These are phyloP conservation scores for Epizoanthus scotinus DNA, from an alignment of 92 coral and sea anemone genomes.

Conservation along the genomic window DNA sequence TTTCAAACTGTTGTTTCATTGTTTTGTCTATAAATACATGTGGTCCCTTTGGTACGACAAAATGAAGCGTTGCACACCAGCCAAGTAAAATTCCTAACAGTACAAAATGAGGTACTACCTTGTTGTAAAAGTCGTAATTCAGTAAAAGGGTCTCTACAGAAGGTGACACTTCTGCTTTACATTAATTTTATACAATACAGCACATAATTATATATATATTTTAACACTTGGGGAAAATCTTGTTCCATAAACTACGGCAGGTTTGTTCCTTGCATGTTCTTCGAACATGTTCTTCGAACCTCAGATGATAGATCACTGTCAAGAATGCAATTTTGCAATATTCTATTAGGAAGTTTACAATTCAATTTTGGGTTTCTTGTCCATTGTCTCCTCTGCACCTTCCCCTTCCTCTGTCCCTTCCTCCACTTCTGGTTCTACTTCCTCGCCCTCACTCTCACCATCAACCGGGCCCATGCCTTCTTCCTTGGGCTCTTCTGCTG, in stretches of 20 bases:
- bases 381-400: constrained; percentile 54
- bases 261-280: not conserved
- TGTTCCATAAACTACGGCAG: not conserved
- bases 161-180: constrained; percentile 4
- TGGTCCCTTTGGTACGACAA: constrained; percentile 14
- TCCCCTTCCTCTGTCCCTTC: constrained; percentile 66
- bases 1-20: constrained; percentile 17
- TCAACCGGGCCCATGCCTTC: no score
- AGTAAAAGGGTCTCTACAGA: not conserved
- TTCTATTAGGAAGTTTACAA: constrained; percentile 57
- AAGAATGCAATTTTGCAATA: not conserved
- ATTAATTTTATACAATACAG: not conserved
- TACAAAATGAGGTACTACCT: not conserved
- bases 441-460: constrained; percentile 28
- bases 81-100: constrained; percentile 24
- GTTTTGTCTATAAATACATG: constrained; percentile 32
- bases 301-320: constrained; percentile 10
- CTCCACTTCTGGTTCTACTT: constrained; percentile 65
- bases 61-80: constrained; percentile 10
- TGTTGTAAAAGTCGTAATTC: constrained; percentile 3
- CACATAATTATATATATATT: not conserved
- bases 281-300: no score
- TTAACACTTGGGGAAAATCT: not conserved
- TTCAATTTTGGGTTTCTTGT: constrained; percentile 66
- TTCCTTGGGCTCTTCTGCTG: constrained; percentile 63